Conservation (phyloP, 2,888 invertebrate genomes). For the Aspidiotus rigidus region DNA sequence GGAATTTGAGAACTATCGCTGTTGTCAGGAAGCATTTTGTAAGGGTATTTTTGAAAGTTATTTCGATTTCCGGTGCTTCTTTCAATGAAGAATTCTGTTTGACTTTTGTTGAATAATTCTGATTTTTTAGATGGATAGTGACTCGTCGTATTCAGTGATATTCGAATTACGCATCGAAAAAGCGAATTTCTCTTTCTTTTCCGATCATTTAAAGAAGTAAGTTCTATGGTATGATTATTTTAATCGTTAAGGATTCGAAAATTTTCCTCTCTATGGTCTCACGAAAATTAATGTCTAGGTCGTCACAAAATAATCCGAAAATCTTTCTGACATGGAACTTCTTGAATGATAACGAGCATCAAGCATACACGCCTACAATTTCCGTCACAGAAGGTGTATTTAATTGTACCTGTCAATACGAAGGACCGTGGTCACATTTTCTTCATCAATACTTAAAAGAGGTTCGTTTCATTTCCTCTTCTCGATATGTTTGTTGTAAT, state of each 20-base stretch:
- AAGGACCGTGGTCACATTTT: conserved; percentile 17
- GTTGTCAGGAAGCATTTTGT: too few species aligned
- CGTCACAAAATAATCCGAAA: conserved; percentile 23
- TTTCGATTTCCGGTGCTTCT: too few species aligned
- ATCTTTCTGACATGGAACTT: conserved; percentile 30
- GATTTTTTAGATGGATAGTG: not conserved
- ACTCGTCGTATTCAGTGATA: not conserved
- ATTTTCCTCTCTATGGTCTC: not conserved
- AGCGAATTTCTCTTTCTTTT: conserved; percentile 14
- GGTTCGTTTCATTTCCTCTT: not conserved
- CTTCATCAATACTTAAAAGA: conserved; percentile 25
- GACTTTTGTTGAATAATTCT: not conserved
- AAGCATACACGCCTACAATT: conserved; percentile 26
- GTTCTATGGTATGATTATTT: not conserved
- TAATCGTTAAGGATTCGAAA: too few species aligned
- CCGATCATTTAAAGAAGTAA: conserved; percentile 26
- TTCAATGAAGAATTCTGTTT: too few species aligned
- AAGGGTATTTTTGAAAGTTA: too few species aligned
- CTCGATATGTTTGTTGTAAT: not conserved
- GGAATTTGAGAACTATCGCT: too few species aligned
- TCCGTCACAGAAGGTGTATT: conserved; percentile 17
- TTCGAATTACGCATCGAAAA: conserved; percentile 25
- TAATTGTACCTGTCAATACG: conserved; percentile 29
- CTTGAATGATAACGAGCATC: conserved; percentile 26
- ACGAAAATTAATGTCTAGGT: conserved; percentile 1